Evolutionary conservation across 2,797 vertebrate genomes (phyloP).

Genomic region (Pygocentrus nattereri): DNA sequence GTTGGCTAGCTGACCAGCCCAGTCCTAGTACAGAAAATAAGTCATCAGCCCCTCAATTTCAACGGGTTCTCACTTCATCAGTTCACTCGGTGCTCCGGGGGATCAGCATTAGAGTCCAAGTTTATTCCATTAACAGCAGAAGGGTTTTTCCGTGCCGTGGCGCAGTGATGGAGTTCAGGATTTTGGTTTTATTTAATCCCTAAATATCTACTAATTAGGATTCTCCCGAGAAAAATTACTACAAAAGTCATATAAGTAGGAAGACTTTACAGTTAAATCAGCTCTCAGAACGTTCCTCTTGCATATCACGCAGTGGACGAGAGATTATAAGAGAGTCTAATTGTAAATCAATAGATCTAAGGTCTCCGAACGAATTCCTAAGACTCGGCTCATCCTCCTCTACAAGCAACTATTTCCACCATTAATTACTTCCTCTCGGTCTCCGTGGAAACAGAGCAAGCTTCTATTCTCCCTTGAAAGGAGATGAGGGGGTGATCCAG

Average conservation of each 20-base stretch:
- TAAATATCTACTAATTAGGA: background rate
- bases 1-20: no score
- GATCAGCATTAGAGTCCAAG: no score
- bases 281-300: background rate
- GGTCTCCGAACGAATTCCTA: constrained; percentile 17
- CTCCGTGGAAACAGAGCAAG: constrained; percentile 40
- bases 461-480: constrained; percentile 7
- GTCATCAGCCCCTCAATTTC: no score
- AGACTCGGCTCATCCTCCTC: constrained; percentile 6
- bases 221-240: background rate
- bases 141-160: no score
- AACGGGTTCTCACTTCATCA: no score
- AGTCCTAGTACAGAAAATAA: no score
- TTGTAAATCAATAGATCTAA: constrained; percentile 26
- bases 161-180: background rate
- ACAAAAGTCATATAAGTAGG: background rate
- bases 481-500: background rate
- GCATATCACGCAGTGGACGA: background rate
- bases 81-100: no score
- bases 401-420: constrained; percentile 5
- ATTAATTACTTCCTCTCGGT: constrained; percentile 45
- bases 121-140: no score
- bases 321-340: constrained; percentile 29
- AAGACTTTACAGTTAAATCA: background rate
- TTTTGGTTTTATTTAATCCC: background rate